Base-by-base conservation (phyloP, 1,140 invertebrate species). In the Sarcophaga peregrina region DNA sequence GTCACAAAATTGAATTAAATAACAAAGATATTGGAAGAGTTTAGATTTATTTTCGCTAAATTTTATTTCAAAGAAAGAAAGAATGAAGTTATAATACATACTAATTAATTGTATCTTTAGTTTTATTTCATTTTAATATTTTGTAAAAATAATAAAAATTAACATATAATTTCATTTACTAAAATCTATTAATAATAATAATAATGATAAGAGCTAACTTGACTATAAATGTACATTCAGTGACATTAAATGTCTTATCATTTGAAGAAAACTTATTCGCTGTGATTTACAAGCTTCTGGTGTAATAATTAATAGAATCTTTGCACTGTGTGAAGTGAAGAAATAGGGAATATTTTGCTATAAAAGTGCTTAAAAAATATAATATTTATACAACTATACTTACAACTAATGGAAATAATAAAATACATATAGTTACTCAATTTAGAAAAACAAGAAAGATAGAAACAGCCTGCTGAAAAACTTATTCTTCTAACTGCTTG, bases 131-230 rank as follows among this genome's bases (percentile, higher is more conserved):
- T 68, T 25, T 8, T 68, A 17, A 68, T 68, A 68, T 20, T 68
- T 68, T 68, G 62, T 68, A 68, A 20, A 68, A 68, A 68, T 68
- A 20, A 68, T 68, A 68, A 68, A 37, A 58, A 25, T 17, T 20
- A 68, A 20, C n/a, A 68, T 68, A 68, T 9, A 10, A 10, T 52
- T 9, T 62, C 17, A n/a, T 62, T 62, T 8, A 62, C 8, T 62
- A 62, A 62, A n/a, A 62, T n/a, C 58, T 62, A 62, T 17, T 17
- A n/a, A 8, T 68, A 37, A 37, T 37, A 37, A 37, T 37, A 2
- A 37, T 37, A 37, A 37, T 37, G 4, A 37, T 37, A 37, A 37
- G 1, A 37, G 4, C 25, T 37, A 68, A 68, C 17, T 68, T 25
- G 62, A 68, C 62, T 68, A 68, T 68, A 68, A 68, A 25, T 68